Base-by-base conservation (phyloP, 2,797 vertebrate species). In the Poecilia wingei region DNA sequence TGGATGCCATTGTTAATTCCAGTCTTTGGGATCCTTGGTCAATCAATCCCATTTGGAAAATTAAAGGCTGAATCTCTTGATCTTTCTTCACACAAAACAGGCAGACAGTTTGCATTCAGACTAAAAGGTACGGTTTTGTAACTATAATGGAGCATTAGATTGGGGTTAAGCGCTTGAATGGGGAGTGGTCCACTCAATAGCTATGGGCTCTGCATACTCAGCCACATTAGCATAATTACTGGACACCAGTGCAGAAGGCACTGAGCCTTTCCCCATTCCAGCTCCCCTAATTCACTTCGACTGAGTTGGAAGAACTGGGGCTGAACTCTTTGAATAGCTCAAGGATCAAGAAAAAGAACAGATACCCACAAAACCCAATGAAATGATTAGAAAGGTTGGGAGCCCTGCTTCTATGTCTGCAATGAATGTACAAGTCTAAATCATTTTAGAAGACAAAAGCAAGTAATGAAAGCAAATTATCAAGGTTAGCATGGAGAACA, bases 71-170 rank as follows among this genome's bases (percentile, higher is more conserved):
- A 87, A 92, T 70, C 71, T 46, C 75, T 77, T 86, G 76, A 77
- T 53, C 64, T 66, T 49, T 83, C 75, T 83, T 75, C 53, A 72
- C 68, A 61, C 72, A 81, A 76, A 87, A 70, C 78, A 82, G 81
- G 28, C 74, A 83, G 72, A 77, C 87, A 77, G 91, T 88, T 89
- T 86, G 87, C 76, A 92, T 94, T 92, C 85, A 90, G 80, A 88
- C 83, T 78, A 77, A 88, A 86, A 87, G 74, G 83, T 84, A 79
- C 82, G 81, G 92, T 75, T 93, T 89, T 93, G 89, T 93, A 83
- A 80, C 82, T 89, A 91, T 95, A 95, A 95, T 93, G 84, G 91
- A 89, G 89, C 89, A 95, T 94, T 94, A 94, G 93, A 94, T 95
- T 93, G 89, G 90, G 93, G 94, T 95, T 94, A 95, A 94, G 91